A percentile compares a stretch with the other conserved stretches of the same genome.
Evolutionary conservation across 1,140 invertebrate species (phyloP).

Genomic region (Tetranychus urticae): DNA sequence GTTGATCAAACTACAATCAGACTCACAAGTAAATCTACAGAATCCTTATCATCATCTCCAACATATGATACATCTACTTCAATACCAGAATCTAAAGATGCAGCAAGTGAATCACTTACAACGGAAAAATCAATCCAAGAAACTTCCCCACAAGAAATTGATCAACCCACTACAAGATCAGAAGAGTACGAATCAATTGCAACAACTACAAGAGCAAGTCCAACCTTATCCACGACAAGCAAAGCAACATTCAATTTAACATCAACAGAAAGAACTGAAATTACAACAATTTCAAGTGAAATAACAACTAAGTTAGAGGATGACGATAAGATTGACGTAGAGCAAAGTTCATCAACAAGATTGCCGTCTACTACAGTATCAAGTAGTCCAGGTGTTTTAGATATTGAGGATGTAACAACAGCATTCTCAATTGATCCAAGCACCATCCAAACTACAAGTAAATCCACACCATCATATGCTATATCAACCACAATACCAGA

Average conservation of each 20-base stretch:
- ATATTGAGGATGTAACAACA: too few species aligned
- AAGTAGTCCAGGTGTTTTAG: too few species aligned
- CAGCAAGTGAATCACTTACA: not conserved
- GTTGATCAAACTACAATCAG: not conserved
- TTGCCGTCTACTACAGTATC: not conserved
- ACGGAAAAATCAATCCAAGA: not conserved
- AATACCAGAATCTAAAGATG: not conserved
- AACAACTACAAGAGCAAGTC: too few species aligned
- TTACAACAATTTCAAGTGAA: not conserved
- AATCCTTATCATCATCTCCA: not conserved
- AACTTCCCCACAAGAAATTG: too few species aligned
- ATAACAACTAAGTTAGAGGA: not conserved
- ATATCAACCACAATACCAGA: too few species aligned
- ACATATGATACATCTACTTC: not conserved
- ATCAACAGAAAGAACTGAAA: too few species aligned
- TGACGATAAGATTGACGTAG: too few species aligned
- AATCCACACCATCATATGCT: too few species aligned
- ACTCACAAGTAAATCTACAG: not conserved
- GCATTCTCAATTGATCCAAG: not conserved
- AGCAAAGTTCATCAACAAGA: not conserved
- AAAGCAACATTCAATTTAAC: too few species aligned
- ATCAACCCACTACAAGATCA: too few species aligned
- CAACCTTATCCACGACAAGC: too few species aligned
- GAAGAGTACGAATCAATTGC: too few species aligned
- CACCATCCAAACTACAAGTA: not conserved